These are phyloP conservation scores for Phataginus tricuspis DNA, from an alignment of 2,797 vertebrate species.

Conservation along the genomic window DNA sequence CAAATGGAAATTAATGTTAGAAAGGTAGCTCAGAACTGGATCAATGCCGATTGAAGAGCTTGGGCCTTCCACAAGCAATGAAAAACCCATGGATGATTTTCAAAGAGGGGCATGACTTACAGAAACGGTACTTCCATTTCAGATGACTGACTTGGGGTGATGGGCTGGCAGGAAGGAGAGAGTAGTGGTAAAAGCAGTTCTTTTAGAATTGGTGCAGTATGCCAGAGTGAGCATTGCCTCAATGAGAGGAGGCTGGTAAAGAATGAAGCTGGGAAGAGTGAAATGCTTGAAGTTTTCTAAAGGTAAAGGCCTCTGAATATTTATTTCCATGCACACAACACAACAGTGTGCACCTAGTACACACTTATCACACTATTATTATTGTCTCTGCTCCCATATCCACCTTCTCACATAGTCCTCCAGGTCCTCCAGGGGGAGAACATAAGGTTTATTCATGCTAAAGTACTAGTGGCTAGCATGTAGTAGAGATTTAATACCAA, in stretches of 20 bases:
- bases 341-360: neutral
- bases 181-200: neutral
- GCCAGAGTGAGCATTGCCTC: neutral
- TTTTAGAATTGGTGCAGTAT: neutral
- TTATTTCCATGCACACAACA: conserved; percentile 18
- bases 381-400: conserved; percentile 1
- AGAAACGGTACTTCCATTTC: neutral
- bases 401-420: neutral
- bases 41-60: neutral
- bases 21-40: neutral
- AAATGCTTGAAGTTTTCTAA: neutral
- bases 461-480: neutral
- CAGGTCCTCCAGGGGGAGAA: neutral
- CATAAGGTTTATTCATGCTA: neutral
- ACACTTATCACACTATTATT: neutral
- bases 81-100: conserved; percentile 16
- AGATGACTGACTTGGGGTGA: conserved; percentile 23
- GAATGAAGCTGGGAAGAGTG: neutral
- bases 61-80: neutral
- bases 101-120: neutral
- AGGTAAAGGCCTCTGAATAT: conserved; percentile 27
- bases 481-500: neutral
- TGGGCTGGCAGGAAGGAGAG: neutral
- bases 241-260: conserved; percentile 26
- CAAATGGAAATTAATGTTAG: neutral